Conservation (phyloP, 2,113 vertebrate genomes). For the Rhinopomastus cyanomelas region DNA sequence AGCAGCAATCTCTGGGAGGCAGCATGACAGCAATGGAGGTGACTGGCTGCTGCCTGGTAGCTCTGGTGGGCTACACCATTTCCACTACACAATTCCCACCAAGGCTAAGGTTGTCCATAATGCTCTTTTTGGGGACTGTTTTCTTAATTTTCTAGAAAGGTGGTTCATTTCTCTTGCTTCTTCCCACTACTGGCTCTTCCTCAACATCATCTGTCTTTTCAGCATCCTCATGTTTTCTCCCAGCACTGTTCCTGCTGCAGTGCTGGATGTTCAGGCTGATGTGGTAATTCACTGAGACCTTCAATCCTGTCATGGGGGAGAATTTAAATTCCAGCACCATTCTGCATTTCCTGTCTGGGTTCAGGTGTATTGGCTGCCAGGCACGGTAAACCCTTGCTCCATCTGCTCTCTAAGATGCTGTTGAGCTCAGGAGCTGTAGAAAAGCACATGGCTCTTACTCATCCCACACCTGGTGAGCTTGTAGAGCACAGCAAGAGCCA, state of each 20-base stretch:
- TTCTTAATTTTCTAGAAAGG: neutral
- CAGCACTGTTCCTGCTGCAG: rapidly evolving
- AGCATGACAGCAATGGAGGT: neutral
- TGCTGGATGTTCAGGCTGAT: rapidly evolving
- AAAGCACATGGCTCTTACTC: neutral
- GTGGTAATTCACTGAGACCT: neutral
- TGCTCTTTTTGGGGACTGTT: neutral
- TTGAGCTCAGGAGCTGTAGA: neutral
- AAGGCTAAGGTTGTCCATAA: neutral
- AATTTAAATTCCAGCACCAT: neutral
- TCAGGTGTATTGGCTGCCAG: neutral
- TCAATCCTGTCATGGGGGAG: rapidly evolving
- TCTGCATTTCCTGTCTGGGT: neutral
- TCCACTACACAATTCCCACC: rapidly evolving
- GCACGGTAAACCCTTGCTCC: neutral
- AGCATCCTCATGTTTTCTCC: neutral
- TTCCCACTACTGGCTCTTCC: neutral
- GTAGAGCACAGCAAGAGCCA: neutral
- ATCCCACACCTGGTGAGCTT: neutral
- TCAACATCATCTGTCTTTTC: neutral
- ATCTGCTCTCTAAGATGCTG: rapidly evolving
- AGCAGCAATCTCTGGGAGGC: neutral
- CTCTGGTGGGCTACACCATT: neutral
- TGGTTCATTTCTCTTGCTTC: neutral
- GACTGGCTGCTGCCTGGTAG: neutral